A percentile compares a stretch with the other conserved stretches of the same genome.
Evolutionary conservation across 2,888 invertebrate species (phyloP).

Genomic region (Polydesmus complanatus): DNA sequence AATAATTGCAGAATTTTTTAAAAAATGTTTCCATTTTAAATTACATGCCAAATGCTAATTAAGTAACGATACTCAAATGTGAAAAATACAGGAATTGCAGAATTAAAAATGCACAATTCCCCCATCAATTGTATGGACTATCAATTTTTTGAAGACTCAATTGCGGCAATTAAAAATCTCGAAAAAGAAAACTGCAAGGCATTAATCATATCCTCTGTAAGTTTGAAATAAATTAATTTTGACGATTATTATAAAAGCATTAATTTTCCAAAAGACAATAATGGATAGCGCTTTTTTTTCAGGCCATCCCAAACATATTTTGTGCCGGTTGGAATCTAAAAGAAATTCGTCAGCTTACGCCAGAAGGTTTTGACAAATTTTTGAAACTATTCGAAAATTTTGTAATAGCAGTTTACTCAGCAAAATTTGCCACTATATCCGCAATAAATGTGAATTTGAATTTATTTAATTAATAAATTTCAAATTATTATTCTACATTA

Average conservation of each 20-base stretch:
- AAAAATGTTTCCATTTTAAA: too few species aligned
- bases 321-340: constrained; percentile 27
- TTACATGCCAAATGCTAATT: too few species aligned
- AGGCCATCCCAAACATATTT: constrained; percentile 26
- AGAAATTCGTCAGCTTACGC: constrained; percentile 27
- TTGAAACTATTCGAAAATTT: constrained; percentile 25
- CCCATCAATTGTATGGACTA: neutral
- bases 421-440: constrained; percentile 57
- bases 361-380: constrained; percentile 24
- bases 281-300: too few species aligned
- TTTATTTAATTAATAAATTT: constrained; percentile 25
- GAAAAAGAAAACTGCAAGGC: neutral
- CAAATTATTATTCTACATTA: constrained; percentile 22
- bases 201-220: too few species aligned
- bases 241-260: too few species aligned
- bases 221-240: too few species aligned
- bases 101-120: neutral
- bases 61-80: too few species aligned
- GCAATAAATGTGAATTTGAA: constrained; percentile 57
- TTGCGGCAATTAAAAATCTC: neutral
- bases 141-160: neutral
- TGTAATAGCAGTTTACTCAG: constrained; percentile 27
- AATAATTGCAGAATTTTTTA: too few species aligned
- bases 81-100: neutral
- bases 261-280: too few species aligned